phyloP scores from a whole-genome alignment of 2,797 vertebrate genomes.

The Masticophis lateralis region DNA sequence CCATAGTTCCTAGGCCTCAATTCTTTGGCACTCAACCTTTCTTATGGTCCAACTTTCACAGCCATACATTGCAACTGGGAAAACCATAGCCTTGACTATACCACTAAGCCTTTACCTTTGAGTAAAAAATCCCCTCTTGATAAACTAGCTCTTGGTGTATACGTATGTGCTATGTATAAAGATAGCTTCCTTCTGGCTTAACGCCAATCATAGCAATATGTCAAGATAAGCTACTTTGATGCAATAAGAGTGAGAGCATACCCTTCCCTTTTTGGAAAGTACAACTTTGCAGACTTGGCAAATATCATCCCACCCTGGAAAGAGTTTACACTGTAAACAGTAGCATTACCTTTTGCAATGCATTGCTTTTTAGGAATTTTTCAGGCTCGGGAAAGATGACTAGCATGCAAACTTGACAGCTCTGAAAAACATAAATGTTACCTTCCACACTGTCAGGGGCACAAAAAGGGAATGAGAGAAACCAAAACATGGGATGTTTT shows the following conservation, averaged over 20 bases:
- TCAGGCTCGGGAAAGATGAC: slow-evolving; percentile 4
- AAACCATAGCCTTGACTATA: no score
- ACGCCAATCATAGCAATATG: background rate
- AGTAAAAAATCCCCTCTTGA: background rate
- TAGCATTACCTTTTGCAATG: background rate
- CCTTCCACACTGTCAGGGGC: slow-evolving; percentile 21
- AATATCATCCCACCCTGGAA: slow-evolving; percentile 14
- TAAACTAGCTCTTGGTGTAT: background rate
- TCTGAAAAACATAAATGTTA: slow-evolving; percentile 35
- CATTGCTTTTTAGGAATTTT: slow-evolving; percentile 5
- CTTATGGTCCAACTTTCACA: no score
- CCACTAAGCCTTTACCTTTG: background rate
- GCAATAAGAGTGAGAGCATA: background rate
- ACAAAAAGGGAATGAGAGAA: slow-evolving; percentile 26
- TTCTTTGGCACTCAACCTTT: no score
- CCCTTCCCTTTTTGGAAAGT: slow-evolving; percentile 12
- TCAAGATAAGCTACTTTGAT: slow-evolving; percentile 19
- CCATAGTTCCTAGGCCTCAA: no score
- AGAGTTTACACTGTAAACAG: slow-evolving; percentile 17
- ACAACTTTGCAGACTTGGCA: slow-evolving; percentile 7
- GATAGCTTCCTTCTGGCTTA: background rate
- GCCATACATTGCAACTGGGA: no score
- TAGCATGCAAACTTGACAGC: slow-evolving; percentile 10
- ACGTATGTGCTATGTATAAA: background rate
- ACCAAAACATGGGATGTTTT: slow-evolving; percentile 29